These are phyloP conservation scores for Drosophila quinaria DNA, from an alignment of 2,888 invertebrate species.

Conservation along the genomic window DNA sequence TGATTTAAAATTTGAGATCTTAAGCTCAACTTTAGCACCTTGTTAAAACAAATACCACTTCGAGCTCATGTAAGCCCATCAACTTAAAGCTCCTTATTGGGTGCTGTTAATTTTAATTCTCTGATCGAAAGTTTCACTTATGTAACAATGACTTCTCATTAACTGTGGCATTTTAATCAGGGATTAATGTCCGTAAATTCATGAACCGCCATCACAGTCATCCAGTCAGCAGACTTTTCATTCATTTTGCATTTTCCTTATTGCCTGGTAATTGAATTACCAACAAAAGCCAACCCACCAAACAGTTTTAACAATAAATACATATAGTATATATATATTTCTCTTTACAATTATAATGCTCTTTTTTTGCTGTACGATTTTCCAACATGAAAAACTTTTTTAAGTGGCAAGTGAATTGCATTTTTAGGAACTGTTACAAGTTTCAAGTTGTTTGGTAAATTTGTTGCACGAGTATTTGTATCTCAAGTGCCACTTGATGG, in stretches of 20 bases:
- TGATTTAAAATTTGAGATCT: neutral
- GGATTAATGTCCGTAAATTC: constrained; percentile 17
- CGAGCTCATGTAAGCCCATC: constrained; percentile 19
- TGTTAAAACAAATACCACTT: too few relatives aligned
- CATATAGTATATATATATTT: neutral
- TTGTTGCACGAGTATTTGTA: constrained; percentile 32
- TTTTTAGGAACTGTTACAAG: constrained; percentile 55
- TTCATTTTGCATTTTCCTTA: constrained; percentile 22
- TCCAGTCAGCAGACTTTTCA: constrained; percentile 21
- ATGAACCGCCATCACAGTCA: neutral
- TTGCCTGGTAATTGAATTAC: constrained; percentile 49
- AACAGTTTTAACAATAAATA: constrained; percentile 8
- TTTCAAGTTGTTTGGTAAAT: constrained; percentile 45
- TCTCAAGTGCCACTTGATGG: constrained; percentile 36
- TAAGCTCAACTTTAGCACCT: neutral
- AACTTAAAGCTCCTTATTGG: constrained; percentile 6
- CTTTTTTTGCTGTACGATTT: constrained; percentile 22
- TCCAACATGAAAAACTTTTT: constrained; percentile 34
- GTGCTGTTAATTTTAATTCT: constrained; percentile 9
- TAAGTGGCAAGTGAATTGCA: constrained; percentile 52
- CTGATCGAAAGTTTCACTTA: constrained; percentile 2
- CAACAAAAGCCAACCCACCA: constrained; percentile 32
- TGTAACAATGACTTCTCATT: constrained; percentile 34
- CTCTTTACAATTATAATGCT: constrained; percentile 32
- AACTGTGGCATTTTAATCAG: constrained; percentile 38